Conservation (phyloP, 2,888 invertebrate species). For the Brenthis ino region DNA sequence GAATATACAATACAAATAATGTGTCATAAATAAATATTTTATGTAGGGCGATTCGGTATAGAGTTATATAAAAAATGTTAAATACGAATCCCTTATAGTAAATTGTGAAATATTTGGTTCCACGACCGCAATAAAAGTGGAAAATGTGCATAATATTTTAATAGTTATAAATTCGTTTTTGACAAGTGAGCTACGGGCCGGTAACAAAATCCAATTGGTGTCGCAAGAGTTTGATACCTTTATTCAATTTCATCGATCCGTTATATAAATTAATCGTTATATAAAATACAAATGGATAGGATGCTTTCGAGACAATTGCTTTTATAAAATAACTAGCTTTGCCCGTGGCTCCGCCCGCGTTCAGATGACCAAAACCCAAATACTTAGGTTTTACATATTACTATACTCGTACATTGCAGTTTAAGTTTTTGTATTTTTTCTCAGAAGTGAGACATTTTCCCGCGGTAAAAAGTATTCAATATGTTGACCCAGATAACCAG, state of each 20-base stretch:
- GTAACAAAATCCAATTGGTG: conserved; percentile 5
- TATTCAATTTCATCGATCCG: conserved; percentile 11
- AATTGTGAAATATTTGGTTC: conserved; percentile 16
- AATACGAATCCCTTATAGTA: conserved; percentile 2
- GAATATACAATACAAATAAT: too few species aligned
- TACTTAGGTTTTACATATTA: too few species aligned
- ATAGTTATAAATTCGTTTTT: conserved; percentile 4
- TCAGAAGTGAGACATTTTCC: too few species aligned
- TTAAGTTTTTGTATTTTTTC: too few species aligned
- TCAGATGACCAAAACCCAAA: too few species aligned
- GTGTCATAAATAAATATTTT: too few species aligned
- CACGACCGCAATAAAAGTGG: conserved; percentile 3
- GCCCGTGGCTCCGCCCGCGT: too few species aligned
- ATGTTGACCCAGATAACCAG: too few species aligned
- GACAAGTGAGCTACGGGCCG: conserved; percentile 1
- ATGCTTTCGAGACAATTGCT: neutral
- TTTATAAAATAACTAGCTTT: too few species aligned
- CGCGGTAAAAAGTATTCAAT: too few species aligned
- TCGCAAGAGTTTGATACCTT: conserved; percentile 9
- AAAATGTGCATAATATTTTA: conserved; percentile 17
- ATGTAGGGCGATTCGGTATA: too few species aligned
- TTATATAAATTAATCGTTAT: conserved; percentile 18
- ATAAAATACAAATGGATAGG: conserved; percentile 7
- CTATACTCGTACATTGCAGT: too few species aligned
- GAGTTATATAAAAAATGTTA: neutral